Base-by-base conservation (phyloP, 1,140 invertebrate genomes). In the Papilio polytes region DNA sequence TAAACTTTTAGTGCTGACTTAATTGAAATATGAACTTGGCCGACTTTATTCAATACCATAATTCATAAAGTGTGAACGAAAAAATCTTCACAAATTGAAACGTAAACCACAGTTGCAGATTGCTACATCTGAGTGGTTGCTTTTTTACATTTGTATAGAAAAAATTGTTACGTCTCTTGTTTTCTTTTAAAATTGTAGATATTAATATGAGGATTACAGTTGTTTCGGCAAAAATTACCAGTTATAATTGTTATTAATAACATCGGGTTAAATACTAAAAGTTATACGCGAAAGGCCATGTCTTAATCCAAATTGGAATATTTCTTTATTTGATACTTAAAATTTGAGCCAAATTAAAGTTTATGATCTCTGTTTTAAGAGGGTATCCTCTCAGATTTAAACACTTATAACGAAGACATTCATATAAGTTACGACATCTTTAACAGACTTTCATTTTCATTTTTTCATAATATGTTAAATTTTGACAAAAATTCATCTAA, bases 311-410 rank as follows among this genome's bases (percentile, higher is more conserved):
- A 80, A 80, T 9, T 63, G 15, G n/a, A 63, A 82, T 56, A 79
- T 82, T 80, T 82, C 74, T 44, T 74, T 76, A 80, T 82, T 80
- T 82, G 73, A 74, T 51, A 80, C 80, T 80, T 80, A 82, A 82
- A 76, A 82, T 82, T 82, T 82, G 51, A 59, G 78, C 81, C 66
- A 72, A 77, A 82, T 82, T 82, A 80, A 82, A 80, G 48, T 77
- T 56, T 46, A 51, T 56, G 51, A 63, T 82, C 80, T 80, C 78
- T 59, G 73, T 80, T 82, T 80, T 82, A 77, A 80, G 73, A 82
- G 73, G 20, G 20, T 74, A 51, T 74, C 18, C 18, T 41, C 41
- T 26, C 20, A 46, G 73, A 74, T 63, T 22, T 22, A 12, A 10
- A 31, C 0, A 56, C 56, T 59, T 22, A 59, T 59, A 26, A 59